Evolutionary conservation across 2,113 vertebrate species (phyloP), one percentile per base, ranked within the genome.

Genomic region (Channa maculata): DNA sequence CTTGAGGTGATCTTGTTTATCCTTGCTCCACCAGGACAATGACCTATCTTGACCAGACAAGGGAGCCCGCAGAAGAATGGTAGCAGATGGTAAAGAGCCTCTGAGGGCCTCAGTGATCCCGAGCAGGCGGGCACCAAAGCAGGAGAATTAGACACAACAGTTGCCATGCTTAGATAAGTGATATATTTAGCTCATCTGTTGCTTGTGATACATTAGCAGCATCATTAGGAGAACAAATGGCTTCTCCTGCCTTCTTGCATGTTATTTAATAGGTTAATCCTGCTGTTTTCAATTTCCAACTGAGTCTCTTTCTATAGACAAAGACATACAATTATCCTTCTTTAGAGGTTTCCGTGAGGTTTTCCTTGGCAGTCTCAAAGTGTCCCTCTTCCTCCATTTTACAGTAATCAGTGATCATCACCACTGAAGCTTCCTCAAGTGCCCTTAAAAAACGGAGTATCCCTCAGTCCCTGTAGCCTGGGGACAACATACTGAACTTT

Each of bases 101-200:
- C 88, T 13, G 71, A 87, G 87, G 91, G 85, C 86, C 69, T 55
- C 45, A 14, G 53, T 88, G 89, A 89, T 92, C 84, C 77, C 53
- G 37, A 89, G 65, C 86, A 84, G 59, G 50, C 81, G 79, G 80
- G 83, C 83, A 75, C 84, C 84, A 71, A 84, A 86, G 83, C 82
- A 88, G 76, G 83, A 69, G 84, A 91, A 92, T 91, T 89, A 92
- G 90, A 81, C 74, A 80, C 89, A 88, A 84, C 92, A 91, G 90
- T 93, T 93, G 92, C 90, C 86, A 76, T 62, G 91, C 71, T 89
- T 81, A 91, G 82, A 88, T 87, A 87, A 90, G 88, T 61, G 75
- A 77, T 89, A 93, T 92, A 92, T 93, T 92, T 91, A 94, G 87
- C 86, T 87, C 75, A 72, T 88, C 85, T 75, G 83, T 86, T 85